Evolutionary conservation across 2,113 vertebrate genomes (phyloP).

Genomic region (Notarius lentiginosus): DNA sequence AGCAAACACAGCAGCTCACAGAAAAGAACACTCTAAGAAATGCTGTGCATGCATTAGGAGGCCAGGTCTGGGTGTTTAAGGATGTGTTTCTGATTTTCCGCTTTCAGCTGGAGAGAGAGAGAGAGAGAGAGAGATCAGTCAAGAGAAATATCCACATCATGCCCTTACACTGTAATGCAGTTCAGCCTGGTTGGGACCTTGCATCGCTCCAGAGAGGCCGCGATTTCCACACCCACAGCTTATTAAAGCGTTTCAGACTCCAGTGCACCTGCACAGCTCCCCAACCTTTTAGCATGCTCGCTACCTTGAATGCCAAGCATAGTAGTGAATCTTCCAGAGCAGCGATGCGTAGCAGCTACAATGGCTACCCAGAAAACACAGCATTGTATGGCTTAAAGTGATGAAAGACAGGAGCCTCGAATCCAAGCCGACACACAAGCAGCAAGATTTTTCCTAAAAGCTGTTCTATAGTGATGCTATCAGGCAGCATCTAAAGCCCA

Average conservation of each 20-base stretch:
- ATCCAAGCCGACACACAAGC: constrained; percentile 35
- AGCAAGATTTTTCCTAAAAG: constrained; percentile 27
- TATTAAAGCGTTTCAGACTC: constrained; percentile 75
- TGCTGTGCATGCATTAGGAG: constrained; percentile 18
- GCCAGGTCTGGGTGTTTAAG: neutral
- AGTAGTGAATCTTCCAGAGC: constrained; percentile 68
- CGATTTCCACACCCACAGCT: constrained; percentile 58
- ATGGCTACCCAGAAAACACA: constrained; percentile 56
- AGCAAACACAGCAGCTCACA: neutral
- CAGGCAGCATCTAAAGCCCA: constrained; percentile 29
- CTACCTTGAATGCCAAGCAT: constrained; percentile 72
- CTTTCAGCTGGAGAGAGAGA: constrained; percentile 51
- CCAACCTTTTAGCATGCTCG: constrained; percentile 65
- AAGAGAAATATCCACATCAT: constrained; percentile 10
- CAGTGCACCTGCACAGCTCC: constrained; percentile 58
- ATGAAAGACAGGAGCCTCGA: constrained; percentile 39
- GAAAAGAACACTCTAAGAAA: neutral
- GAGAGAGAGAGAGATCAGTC: neutral
- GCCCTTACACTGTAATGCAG: constrained; percentile 35
- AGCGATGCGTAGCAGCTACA: constrained; percentile 63
- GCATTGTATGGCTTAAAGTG: constrained; percentile 28
- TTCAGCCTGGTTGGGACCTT: constrained; percentile 44
- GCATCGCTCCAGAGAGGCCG: constrained; percentile 37
- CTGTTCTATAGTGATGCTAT: constrained; percentile 41
- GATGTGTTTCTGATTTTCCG: constrained; percentile 9